phyloP scores from a whole-genome alignment of 2,797 vertebrate species.

The Bucorvus abyssinicus region DNA sequence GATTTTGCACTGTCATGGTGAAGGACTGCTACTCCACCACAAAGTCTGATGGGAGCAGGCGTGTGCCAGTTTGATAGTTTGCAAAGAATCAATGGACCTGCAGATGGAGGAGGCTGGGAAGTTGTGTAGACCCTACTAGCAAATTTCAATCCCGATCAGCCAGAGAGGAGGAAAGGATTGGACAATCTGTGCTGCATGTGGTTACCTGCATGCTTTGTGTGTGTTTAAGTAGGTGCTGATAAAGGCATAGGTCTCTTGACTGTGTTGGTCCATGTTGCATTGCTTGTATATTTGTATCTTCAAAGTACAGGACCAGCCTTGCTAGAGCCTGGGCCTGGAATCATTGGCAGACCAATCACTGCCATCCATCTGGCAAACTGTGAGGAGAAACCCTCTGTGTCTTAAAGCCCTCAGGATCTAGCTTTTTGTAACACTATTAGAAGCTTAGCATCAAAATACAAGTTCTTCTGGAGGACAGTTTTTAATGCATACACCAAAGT shows the following conservation, averaged over 20 bases:
- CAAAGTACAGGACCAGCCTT: background rate
- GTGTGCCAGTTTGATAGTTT: fast-evolving
- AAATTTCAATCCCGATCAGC: background rate
- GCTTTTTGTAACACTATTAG: background rate
- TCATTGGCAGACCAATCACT: background rate
- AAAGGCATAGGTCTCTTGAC: background rate
- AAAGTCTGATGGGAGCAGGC: background rate
- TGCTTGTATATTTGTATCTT: background rate
- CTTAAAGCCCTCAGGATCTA: background rate
- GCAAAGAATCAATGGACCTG: background rate
- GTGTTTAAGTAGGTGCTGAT: background rate
- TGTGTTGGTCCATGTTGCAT: background rate
- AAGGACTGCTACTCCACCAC: background rate
- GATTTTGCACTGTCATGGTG: background rate
- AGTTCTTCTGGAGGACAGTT: background rate
- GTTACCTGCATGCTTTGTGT: fast-evolving
- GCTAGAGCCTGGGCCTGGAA: background rate
- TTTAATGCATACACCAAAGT: background rate
- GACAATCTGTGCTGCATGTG: fast-evolving
- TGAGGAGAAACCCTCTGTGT: background rate
- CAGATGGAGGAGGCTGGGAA: background rate
- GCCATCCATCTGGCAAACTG: background rate
- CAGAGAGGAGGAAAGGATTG: background rate
- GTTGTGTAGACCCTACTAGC: background rate
- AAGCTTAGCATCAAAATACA: background rate